Evolutionary conservation across 2,888 invertebrate genomes (phyloP).

Genomic region (Pseudococcus longispinus): DNA sequence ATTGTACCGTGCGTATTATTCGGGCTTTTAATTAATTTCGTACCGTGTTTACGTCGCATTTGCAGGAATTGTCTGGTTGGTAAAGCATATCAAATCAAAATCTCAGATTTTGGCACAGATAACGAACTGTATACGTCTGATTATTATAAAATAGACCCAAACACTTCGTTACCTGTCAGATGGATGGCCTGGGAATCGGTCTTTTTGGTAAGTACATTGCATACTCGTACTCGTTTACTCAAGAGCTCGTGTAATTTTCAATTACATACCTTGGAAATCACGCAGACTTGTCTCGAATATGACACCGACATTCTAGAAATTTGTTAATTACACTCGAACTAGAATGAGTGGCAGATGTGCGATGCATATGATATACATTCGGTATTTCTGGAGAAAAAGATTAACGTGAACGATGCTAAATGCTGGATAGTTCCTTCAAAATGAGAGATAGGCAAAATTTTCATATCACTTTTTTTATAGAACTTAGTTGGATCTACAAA

Average conservation of each 20-base stretch:
- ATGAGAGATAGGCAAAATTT: no score
- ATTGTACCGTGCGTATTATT: background rate
- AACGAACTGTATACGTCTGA: constrained; percentile 80
- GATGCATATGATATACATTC: background rate
- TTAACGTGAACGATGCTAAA: no score
- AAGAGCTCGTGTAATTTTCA: background rate
- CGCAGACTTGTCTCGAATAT: background rate
- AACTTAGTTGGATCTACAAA: no score
- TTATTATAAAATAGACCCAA: constrained; percentile 82
- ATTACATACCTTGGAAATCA: no score
- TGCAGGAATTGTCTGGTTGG: constrained; percentile 84
- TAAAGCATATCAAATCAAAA: constrained; percentile 80
- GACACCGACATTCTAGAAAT: background rate
- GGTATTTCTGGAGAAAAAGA: background rate
- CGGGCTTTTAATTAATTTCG: background rate
- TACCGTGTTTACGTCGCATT: constrained; percentile 56
- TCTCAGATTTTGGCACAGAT: constrained; percentile 85
- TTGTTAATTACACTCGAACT: background rate
- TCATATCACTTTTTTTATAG: no score
- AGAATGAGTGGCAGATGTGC: background rate
- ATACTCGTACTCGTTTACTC: no score
- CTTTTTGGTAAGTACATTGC: constrained; percentile 66
- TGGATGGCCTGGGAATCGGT: constrained; percentile 93
- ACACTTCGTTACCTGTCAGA: constrained; percentile 80
- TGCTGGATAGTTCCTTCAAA: no score